These are phyloP conservation scores for Drosophila kokeensis DNA, from an alignment of 2,888 invertebrate genomes.

Conservation along the genomic window DNA sequence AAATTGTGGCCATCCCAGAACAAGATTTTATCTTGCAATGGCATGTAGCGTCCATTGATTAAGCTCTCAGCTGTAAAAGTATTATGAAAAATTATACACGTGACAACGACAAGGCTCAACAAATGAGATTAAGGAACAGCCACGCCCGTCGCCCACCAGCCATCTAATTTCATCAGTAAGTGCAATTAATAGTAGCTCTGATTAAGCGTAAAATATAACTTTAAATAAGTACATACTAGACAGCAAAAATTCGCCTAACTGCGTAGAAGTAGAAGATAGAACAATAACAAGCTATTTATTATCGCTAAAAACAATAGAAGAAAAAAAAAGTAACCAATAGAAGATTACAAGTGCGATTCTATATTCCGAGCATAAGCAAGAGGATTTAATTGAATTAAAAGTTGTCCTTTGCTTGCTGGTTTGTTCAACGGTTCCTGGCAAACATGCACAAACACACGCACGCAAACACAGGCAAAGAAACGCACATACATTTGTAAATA, in stretches of 20 bases:
- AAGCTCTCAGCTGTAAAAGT: slow-evolving; percentile 85
- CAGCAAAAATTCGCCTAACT: slow-evolving; percentile 33
- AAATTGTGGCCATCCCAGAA: slow-evolving; percentile 93
- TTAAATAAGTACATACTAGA: background rate
- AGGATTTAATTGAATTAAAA: background rate
- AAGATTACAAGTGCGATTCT: background rate
- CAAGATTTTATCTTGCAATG: slow-evolving; percentile 92
- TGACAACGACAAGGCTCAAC: background rate
- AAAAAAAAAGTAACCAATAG: background rate
- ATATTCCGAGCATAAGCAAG: background rate
- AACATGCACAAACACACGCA: slow-evolving; percentile 19
- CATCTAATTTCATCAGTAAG: slow-evolving; percentile 14
- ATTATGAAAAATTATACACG: background rate
- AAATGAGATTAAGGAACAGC: background rate
- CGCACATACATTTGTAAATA: background rate
- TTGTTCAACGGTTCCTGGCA: background rate
- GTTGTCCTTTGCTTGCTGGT: slow-evolving; percentile 20
- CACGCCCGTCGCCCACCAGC: background rate
- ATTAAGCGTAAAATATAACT: background rate
- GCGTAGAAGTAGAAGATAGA: slow-evolving; percentile 39
- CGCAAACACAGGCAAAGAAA: background rate
- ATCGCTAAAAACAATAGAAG: slow-evolving; percentile 4
- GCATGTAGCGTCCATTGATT: slow-evolving; percentile 90
- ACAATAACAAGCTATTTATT: slow-evolving; percentile 20
- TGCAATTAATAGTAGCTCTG: slow-evolving; percentile 8